These are phyloP conservation scores for Seriola aureovittata DNA, from an alignment of 2,113 vertebrate genomes.

Conservation along the genomic window DNA sequence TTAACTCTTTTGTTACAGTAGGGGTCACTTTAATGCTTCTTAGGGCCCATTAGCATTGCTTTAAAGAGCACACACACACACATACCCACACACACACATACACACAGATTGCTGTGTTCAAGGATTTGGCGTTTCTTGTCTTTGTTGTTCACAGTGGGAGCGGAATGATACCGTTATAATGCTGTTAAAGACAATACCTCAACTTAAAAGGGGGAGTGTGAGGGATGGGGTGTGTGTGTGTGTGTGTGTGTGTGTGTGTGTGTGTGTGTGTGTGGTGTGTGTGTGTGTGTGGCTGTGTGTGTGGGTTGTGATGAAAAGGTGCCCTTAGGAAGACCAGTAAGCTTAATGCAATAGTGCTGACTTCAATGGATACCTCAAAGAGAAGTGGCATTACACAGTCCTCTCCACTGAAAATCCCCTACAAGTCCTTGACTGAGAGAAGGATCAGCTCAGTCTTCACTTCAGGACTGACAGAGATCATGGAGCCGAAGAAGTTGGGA, in stretches of 20 bases:
- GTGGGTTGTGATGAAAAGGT: constrained; percentile 79
- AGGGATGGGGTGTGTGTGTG: constrained; percentile 58
- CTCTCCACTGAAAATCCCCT: constrained; percentile 69
- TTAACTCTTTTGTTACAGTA: constrained; percentile 89
- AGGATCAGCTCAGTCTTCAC: constrained; percentile 61
- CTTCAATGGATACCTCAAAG: constrained; percentile 82
- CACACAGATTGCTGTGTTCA: constrained; percentile 79
- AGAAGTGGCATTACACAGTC: constrained; percentile 73
- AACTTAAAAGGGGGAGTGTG: constrained; percentile 74
- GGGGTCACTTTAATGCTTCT: constrained; percentile 88
- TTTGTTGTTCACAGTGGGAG: constrained; percentile 82
- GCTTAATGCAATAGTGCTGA: constrained; percentile 83
- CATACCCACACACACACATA: constrained; percentile 54
- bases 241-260: constrained; percentile 61
- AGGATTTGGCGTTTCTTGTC: constrained; percentile 81
- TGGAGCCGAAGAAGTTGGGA: constrained; percentile 10
- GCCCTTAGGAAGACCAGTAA: constrained; percentile 79
- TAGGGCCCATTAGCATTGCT: constrained; percentile 86
- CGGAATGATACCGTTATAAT: constrained; percentile 84
- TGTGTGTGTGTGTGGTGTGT: constrained; percentile 65
- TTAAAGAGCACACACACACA: constrained; percentile 77
- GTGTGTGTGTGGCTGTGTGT: constrained; percentile 60
- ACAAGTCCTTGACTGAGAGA: constrained; percentile 73
- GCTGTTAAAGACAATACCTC: constrained; percentile 85
- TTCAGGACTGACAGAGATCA: constrained; percentile 54